Base-by-base conservation (phyloP, 2,888 invertebrate species). In the Aleiodes alternator region DNA sequence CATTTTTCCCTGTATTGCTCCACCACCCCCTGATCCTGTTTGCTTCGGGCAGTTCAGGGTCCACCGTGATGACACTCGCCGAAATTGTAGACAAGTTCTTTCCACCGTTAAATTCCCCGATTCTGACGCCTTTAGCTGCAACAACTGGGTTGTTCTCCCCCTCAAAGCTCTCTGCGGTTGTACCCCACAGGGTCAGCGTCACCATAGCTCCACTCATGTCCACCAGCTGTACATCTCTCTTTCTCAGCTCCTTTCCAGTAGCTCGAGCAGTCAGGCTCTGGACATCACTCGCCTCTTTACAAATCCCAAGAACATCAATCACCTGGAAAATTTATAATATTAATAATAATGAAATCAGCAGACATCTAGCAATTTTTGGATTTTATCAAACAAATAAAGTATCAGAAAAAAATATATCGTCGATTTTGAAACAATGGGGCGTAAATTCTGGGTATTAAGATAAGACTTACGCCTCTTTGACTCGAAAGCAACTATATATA, bases 11-110 rank as follows among this genome's bases (percentile, higher is more conserved):
- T 38, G 93, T 94, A 81, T 93, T 93, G 87, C 96, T 97, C 88
- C 93, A 99, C 99, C 99, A 99, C 43, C 97, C 96, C 73, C 96
- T 93, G 61, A 99, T 91, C 84, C 92, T 91, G 87, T 97, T 96
- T 1, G 97, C 95, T 85, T 97, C 97, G 0, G 94, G 92, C 38
- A 97, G 91, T 87, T 98, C 98, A 0, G 99, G 98, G 91, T 98
- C 97, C 6, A 96, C 87, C 80, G 96, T 93, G 75, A 97, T 72
- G 81, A 93, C 91, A 8, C 94, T 92, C 31, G 94, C 92, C 12
- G 90, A 87, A 0, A 93, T 82, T 76, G 92, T 90, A 1, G 93
- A 93, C 38, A 96, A 84, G 31, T 91, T 93, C 88, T 95, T 96
- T 76, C 94, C 94, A 59, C 97, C 96, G 78, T 94, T 95, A 90